A percentile compares a stretch with the other conserved stretches of the same genome.
Conservation (phyloP, 2,113 vertebrate species). For the Henicopernis longicauda region DNA sequence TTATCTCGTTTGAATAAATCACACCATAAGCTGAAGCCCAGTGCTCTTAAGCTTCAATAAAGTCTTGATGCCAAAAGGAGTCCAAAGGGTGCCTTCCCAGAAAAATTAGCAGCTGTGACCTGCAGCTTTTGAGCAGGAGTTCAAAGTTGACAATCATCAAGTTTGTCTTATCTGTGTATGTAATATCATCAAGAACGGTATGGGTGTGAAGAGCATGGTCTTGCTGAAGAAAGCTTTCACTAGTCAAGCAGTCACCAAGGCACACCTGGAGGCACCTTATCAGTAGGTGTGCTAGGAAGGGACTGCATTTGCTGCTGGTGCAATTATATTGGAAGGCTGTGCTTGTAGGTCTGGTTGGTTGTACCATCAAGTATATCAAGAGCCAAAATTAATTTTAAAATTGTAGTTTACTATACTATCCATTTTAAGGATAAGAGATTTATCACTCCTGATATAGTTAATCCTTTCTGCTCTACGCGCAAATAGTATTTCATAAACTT, state of each 20-base stretch:
- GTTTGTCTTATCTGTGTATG: not conserved
- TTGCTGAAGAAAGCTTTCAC: not conserved
- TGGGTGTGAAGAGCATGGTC: not conserved
- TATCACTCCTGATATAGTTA: not conserved
- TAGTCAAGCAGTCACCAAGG: not conserved
- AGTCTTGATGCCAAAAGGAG: not conserved
- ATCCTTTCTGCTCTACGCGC: not conserved
- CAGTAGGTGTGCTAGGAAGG: not conserved
- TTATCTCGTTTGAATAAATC: not conserved
- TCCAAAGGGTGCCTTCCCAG: not conserved
- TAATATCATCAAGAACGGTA: not conserved
- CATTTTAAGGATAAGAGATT: not conserved
- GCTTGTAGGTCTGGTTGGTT: not conserved
- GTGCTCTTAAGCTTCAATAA: not conserved
- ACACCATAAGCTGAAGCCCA: not conserved
- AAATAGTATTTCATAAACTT: not conserved
- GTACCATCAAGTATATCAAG: rapidly evolving
- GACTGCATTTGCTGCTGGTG: not conserved
- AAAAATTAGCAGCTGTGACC: not conserved
- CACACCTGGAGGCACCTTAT: not conserved
- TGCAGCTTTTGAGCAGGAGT: not conserved
- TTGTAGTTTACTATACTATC: not conserved
- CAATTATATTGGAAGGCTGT: not conserved
- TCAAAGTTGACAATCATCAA: rapidly evolving
- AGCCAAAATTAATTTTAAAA: not conserved